Base-by-base conservation (phyloP, 2,113 vertebrate species). In the Semicossyphus pulcher region DNA sequence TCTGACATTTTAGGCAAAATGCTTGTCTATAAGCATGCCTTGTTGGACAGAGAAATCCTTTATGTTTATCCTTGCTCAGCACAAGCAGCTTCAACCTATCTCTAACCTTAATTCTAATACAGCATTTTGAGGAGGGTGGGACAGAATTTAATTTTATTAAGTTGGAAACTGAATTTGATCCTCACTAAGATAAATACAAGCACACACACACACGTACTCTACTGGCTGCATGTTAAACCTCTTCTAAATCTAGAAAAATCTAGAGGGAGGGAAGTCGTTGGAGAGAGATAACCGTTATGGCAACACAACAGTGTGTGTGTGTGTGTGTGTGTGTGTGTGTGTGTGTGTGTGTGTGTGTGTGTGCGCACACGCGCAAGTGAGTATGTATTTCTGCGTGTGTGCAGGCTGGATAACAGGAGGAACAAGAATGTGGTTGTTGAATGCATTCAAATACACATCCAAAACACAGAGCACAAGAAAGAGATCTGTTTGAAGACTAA, bases 401-500 rank as follows among this genome's bases (percentile, higher is more conserved):
- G 66, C 48, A 61, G 60, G 47, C 52, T 73, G 59, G 45, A 58
- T 76, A 63, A 80, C 60, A 72, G 56, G 67, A 83, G 53, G 58
- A 82, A 85, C 84, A 80, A 71, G 70, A 65, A 58, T 56, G 34
- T 63, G 7, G 65, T 72, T 79, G 63, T 76, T 74, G 21, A 65
- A 54, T 4, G 21, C 67, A 77, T 45, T 53, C 26, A 72, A 75
- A 81, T 67, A 75, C 78, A 77, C 72, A 76, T 60, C 56, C 49
- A 66, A n/a, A 11, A 10, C 49, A 69, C 47, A 64, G 65, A 48
- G 48, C 41, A 70, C 47, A 83, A 37, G 37, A 73, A 61, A 68
- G 44, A 68, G 20, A 58, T 39, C 49, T 54, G 66, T 65, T 83
- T 73, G 65, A 79, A 71, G 72, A 86, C 39, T 84, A 73, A 85